Percentiles rank a stretch among this genome's conserved stretches.
These are phyloP conservation scores for Neosilurus hyrtlii DNA, from an alignment of 2,797 vertebrate genomes.

Conservation along the genomic window DNA sequence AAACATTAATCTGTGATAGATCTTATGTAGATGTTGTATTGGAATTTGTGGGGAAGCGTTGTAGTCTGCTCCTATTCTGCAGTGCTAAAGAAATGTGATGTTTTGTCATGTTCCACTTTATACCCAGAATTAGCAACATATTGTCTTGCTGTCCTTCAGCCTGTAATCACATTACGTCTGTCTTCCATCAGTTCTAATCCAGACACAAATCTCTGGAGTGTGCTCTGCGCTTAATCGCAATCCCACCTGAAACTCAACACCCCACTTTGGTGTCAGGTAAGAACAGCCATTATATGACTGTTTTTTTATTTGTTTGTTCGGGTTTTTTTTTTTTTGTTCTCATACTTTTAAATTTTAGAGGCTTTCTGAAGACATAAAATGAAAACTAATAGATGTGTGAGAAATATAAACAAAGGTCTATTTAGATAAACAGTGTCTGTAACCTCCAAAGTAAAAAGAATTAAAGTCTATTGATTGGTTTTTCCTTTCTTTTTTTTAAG, in stretches of 20 bases:
- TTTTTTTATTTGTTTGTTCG: background rate
- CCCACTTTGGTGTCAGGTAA: conserved; percentile 71
- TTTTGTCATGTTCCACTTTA: background rate
- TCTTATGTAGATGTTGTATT: no score
- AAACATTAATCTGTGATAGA: no score
- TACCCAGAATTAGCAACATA: background rate
- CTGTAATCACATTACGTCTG: conserved; percentile 73
- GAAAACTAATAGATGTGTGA: background rate
- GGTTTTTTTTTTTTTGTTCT: background rate
- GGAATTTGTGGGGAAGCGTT: no score
- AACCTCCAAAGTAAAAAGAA: background rate
- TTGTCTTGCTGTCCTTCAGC: conserved; percentile 59
- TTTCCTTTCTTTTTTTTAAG: background rate
- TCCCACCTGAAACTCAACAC: conserved; percentile 61
- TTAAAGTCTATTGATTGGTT: background rate
- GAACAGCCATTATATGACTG: conserved; percentile 9
- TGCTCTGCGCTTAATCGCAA: conserved; percentile 45
- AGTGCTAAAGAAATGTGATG: background rate
- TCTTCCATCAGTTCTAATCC: conserved; percentile 61
- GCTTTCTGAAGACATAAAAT: background rate
- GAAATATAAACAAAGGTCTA: background rate
- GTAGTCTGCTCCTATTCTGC: no score
- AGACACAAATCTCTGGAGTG: conserved; percentile 61
- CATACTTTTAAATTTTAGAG: background rate
- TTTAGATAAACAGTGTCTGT: background rate